Evolutionary conservation across 2,797 vertebrate species (phyloP).

Genomic region (Mallotus villosus): DNA sequence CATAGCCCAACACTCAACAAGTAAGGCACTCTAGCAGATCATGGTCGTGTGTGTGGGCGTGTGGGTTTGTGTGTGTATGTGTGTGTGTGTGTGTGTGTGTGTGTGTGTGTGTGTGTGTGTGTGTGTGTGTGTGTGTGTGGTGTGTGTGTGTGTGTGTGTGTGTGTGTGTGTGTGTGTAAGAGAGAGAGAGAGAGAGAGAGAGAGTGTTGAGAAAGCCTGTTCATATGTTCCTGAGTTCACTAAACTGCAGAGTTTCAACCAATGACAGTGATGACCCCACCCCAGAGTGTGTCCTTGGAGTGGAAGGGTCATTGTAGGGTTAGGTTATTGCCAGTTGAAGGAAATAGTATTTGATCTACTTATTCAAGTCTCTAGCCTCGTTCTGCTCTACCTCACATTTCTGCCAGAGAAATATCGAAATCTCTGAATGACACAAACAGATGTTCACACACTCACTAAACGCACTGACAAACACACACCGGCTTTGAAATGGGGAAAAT

Average conservation of each 20-base stretch:
- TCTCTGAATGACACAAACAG: neutral
- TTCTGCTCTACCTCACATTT: conserved; percentile 44
- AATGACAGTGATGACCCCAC: conserved; percentile 16
- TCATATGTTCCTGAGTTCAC: neutral
- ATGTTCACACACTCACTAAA: neutral
- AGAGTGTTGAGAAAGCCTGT: too few relatives aligned
- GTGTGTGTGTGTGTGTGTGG: neutral
- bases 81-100: neutral
- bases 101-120: too few relatives aligned
- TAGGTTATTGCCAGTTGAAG: conserved; percentile 34
- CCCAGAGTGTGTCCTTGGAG: conserved; percentile 3
- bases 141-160: neutral
- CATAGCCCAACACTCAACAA: conserved; percentile 28
- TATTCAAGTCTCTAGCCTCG: conserved; percentile 13
- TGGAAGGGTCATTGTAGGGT: conserved; percentile 19
- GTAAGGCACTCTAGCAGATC: conserved; percentile 18
- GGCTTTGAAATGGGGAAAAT: too few relatives aligned
- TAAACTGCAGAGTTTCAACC: neutral
- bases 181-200: too few relatives aligned
- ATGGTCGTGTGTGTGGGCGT: neutral
- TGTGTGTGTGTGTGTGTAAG: too few relatives aligned
- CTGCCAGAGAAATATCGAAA: conserved; percentile 16
- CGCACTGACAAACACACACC: neutral
- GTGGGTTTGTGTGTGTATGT: neutral
- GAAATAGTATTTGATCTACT: conserved; percentile 36